These are phyloP conservation scores for Theristicus caerulescens DNA, from an alignment of 2,113 vertebrate species.

Conservation along the genomic window DNA sequence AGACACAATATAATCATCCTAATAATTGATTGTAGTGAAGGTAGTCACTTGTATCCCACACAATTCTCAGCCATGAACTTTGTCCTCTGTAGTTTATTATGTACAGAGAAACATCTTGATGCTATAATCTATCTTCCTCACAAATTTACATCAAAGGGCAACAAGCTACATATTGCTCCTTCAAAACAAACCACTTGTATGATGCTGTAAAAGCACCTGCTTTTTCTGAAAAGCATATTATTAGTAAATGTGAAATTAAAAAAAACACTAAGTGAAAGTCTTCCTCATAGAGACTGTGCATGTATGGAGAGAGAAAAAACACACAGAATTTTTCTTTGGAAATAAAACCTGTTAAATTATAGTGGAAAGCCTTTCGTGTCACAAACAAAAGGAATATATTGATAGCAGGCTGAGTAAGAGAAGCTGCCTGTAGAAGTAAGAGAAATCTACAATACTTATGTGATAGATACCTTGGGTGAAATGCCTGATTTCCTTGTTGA, in stretches of 20 bases:
- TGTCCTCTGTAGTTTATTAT: conserved; percentile 56
- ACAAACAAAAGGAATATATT: conserved; percentile 14
- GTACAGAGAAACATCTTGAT: conserved; percentile 48
- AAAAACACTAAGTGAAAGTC: background rate
- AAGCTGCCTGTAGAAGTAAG: background rate
- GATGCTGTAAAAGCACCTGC: background rate
- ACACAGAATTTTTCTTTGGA: background rate
- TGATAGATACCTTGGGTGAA: background rate
- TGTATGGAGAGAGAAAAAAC: background rate
- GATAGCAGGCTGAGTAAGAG: conserved; percentile 12
- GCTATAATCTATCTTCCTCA: conserved; percentile 43
- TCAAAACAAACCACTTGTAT: conserved; percentile 5
- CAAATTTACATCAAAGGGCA: conserved; percentile 56
- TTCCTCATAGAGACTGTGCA: background rate
- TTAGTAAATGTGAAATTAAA: conserved; percentile 4
- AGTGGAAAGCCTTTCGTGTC: background rate
- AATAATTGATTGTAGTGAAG: conserved; percentile 64
- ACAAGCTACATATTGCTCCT: conserved; percentile 14
- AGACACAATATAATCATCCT: conserved; percentile 59
- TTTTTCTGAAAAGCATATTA: conserved; percentile 26
- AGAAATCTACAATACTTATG: background rate
- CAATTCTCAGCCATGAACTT: conserved; percentile 67
- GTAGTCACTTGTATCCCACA: conserved; percentile 55
- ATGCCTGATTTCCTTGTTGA: conserved; percentile 1
- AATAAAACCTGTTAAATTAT: background rate